Evolutionary conservation across 2,797 vertebrate genomes (phyloP).

Genomic region (Ctenopoma multispine): DNA sequence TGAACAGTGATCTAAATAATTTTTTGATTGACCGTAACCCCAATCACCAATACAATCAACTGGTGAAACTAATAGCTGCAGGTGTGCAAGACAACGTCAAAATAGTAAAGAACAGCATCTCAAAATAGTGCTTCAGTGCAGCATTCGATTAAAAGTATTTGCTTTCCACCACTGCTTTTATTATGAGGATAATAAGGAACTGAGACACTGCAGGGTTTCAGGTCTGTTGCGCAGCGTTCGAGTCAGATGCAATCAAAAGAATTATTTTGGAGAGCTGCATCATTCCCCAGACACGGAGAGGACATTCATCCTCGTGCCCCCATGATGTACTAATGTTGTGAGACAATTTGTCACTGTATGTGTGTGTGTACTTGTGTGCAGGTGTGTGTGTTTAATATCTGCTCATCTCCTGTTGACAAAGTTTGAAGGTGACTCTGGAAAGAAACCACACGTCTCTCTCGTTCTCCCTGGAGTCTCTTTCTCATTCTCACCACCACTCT

Average conservation of each 20-base stretch:
- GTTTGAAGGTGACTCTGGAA: slow-evolving; percentile 34
- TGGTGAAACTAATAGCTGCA: no score
- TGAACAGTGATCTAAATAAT: no score
- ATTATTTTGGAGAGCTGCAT: slow-evolving; percentile 10
- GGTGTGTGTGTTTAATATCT: slow-evolving; percentile 1
- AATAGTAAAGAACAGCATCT: no score
- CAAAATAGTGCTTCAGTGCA: not conserved
- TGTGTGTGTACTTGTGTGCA: not conserved
- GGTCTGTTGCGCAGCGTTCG: not conserved
- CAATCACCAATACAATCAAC: no score
- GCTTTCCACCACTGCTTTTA: not conserved
- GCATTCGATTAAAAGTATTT: no score
- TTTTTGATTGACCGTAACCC: no score
- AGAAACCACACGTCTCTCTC: not conserved
- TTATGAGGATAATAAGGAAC: not conserved
- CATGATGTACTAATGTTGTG: slow-evolving; percentile 4
- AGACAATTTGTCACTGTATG: not conserved
- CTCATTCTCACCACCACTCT: slow-evolving; percentile 28
- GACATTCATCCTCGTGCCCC: slow-evolving; percentile 9
- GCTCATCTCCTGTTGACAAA: slow-evolving; percentile 13
- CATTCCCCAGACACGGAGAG: slow-evolving; percentile 2
- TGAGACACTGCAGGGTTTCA: not conserved
- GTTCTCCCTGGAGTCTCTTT: slow-evolving; percentile 17
- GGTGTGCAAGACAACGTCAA: not conserved
- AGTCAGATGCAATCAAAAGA: slow-evolving; percentile 21